A percentile compares a stretch with the other conserved stretches of the same genome.
These are phyloP conservation scores for Diaprepes abbreviatus DNA, from an alignment of 2,888 invertebrate genomes.

Conservation along the genomic window DNA sequence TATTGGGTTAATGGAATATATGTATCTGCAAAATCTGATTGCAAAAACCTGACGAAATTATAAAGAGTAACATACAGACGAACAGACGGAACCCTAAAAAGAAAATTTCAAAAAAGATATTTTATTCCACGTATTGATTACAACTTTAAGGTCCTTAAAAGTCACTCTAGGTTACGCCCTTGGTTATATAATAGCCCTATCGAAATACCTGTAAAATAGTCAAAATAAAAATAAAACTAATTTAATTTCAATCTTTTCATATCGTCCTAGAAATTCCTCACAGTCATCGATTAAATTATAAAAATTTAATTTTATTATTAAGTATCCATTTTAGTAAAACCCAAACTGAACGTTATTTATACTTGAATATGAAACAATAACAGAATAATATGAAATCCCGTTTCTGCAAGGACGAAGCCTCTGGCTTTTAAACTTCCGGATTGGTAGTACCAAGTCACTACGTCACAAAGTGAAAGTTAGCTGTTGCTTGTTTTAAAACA, in stretches of 20 bases:
- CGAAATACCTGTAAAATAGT: too few species aligned
- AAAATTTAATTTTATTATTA: not conserved
- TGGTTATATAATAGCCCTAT: too few species aligned
- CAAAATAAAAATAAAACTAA: too few species aligned
- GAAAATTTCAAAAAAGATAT: too few species aligned
- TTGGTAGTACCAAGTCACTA: conserved; percentile 46
- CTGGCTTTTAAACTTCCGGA: conserved; percentile 53
- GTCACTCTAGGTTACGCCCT: too few species aligned
- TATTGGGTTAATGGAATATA: too few species aligned
- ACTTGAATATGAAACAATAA: conserved; percentile 46
- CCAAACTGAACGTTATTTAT: conserved; percentile 8
- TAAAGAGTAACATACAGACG: too few species aligned
- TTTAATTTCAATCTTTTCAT: not conserved
- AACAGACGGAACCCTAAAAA: too few species aligned
- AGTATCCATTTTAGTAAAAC: not conserved
- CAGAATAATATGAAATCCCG: conserved; percentile 48
- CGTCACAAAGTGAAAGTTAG: conserved; percentile 55
- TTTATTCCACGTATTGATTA: too few species aligned
- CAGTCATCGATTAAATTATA: not conserved
- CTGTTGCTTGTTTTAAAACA: conserved; percentile 28
- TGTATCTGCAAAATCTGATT: too few species aligned
- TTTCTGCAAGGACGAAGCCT: conserved; percentile 54
- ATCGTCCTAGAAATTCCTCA: not conserved
- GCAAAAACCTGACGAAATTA: too few species aligned
- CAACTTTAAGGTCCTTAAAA: too few species aligned